Conservation (phyloP, 64 coral and sea anemone genomes). For the Anthopleura sola region DNA sequence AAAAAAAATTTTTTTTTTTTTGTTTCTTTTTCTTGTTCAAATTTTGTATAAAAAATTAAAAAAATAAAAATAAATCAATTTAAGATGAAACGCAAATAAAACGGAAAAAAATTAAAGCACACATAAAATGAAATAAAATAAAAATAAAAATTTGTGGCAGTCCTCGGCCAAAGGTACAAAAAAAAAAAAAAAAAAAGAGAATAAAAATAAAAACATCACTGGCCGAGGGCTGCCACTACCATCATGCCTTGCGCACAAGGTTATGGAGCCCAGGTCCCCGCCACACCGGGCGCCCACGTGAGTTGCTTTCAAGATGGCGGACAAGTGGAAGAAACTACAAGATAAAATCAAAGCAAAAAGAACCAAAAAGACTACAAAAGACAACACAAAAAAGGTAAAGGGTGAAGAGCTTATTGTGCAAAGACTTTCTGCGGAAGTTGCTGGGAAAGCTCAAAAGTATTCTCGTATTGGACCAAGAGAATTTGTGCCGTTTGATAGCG, state of each 20-base stretch:
- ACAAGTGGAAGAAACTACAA: constrained; percentile 43
- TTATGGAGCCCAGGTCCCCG: constrained; percentile 1
- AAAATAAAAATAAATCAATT: background rate
- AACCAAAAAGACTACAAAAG: constrained; percentile 52
- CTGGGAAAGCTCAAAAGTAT: constrained; percentile 66
- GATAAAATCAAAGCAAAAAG: constrained; percentile 54
- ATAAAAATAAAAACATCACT: constrained; percentile 48
- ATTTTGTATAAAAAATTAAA: background rate
- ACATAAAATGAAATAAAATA: background rate
- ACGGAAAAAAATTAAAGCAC: background rate
- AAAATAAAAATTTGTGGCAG: background rate
- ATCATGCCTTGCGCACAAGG: constrained; percentile 46
- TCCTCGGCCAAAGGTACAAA: background rate
- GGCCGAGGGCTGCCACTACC: constrained; percentile 53
- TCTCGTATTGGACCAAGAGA: constrained; percentile 46
- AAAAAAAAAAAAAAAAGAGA: background rate
- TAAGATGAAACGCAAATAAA: background rate
- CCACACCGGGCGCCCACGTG: constrained; percentile 24
- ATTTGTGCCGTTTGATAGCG: constrained; percentile 56
- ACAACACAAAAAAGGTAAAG: constrained; percentile 35
- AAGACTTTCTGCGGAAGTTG: constrained; percentile 43
- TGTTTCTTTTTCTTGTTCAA: too few species aligned
- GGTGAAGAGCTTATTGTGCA: constrained; percentile 58
- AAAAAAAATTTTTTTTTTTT: too few species aligned
- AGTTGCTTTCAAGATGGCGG: constrained; percentile 37